Evolutionary conservation across 1,140 invertebrate genomes (phyloP).

Genomic region (Zaprionus africanus): DNA sequence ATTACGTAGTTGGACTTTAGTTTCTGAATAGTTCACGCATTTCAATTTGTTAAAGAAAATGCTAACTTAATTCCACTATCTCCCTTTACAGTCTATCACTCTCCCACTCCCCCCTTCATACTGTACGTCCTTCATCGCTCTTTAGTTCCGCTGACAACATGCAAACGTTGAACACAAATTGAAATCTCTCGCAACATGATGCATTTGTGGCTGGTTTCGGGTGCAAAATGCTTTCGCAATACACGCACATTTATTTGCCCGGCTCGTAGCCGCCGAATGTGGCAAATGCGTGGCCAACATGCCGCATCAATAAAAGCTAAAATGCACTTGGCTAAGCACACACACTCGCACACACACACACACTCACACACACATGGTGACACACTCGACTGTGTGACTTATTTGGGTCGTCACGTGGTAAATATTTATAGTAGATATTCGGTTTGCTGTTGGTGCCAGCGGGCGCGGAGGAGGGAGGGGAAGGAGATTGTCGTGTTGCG

Average conservation of each 20-base stretch:
- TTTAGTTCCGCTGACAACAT: slow-evolving; percentile 6
- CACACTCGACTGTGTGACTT: slow-evolving; percentile 35
- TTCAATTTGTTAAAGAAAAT: not conserved
- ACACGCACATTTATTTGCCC: slow-evolving; percentile 50
- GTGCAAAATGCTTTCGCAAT: slow-evolving; percentile 60
- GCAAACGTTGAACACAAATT: slow-evolving; percentile 2
- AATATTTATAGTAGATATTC: slow-evolving; percentile 58
- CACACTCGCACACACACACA: slow-evolving; percentile 27
- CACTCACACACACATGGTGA: not conserved
- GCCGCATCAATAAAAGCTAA: slow-evolving; percentile 75
- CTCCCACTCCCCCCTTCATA: not conserved
- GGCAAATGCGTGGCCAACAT: slow-evolving; percentile 66
- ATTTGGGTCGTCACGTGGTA: slow-evolving; percentile 48
- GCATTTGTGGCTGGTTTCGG: slow-evolving; percentile 21
- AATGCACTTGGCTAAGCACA: slow-evolving; percentile 77
- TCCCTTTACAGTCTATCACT: not conserved
- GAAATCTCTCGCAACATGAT: slow-evolving; percentile 6
- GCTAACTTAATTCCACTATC: not conserved
- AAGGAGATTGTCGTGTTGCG: slow-evolving; percentile 22
- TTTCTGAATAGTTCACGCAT: not conserved
- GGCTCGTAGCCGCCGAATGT: slow-evolving; percentile 47
- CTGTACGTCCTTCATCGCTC: not conserved
- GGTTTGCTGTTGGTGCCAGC: slow-evolving; percentile 24
- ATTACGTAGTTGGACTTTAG: not conserved
- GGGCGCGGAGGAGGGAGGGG: not conserved